Evolutionary conservation across 2,113 vertebrate species (phyloP).

Genomic region (Chionodraco myersi): DNA sequence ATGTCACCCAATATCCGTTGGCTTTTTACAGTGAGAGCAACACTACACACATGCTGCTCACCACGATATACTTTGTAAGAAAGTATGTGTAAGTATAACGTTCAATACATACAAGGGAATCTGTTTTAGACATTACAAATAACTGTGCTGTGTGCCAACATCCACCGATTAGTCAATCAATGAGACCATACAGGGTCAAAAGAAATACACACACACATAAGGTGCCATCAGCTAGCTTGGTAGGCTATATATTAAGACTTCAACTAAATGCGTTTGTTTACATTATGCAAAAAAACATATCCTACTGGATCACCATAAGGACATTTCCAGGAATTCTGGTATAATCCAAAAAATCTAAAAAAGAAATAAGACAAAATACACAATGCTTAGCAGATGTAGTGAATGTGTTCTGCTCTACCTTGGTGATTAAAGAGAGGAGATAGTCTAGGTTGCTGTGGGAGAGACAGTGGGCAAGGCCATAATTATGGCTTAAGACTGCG

Average conservation of each 20-base stretch:
- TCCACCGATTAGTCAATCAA: neutral
- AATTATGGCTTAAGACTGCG: conserved; percentile 56
- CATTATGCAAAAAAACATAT: conserved; percentile 9
- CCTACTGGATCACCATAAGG: neutral
- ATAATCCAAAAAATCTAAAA: conserved; percentile 21
- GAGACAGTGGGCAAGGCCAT: conserved; percentile 27
- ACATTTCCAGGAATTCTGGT: conserved; percentile 30
- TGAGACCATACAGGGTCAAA: neutral
- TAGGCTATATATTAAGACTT: neutral
- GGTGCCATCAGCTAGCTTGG: neutral
- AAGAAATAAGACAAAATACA: conserved; percentile 5
- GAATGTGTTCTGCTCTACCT: neutral
- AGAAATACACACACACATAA: conserved; percentile 2
- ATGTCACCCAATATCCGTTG: neutral
- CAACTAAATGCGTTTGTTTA: neutral
- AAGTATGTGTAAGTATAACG: neutral
- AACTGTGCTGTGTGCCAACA: conserved; percentile 14
- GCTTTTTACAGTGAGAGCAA: neutral
- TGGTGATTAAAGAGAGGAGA: conserved; percentile 25
- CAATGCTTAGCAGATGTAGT: neutral
- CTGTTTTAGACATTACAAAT: neutral
- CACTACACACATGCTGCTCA: neutral
- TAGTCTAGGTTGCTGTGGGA: conserved; percentile 36
- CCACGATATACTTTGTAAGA: neutral
- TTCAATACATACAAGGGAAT: neutral